These are phyloP conservation scores for Uria lomvia DNA, from an alignment of 2,113 vertebrate species.

Conservation along the genomic window DNA sequence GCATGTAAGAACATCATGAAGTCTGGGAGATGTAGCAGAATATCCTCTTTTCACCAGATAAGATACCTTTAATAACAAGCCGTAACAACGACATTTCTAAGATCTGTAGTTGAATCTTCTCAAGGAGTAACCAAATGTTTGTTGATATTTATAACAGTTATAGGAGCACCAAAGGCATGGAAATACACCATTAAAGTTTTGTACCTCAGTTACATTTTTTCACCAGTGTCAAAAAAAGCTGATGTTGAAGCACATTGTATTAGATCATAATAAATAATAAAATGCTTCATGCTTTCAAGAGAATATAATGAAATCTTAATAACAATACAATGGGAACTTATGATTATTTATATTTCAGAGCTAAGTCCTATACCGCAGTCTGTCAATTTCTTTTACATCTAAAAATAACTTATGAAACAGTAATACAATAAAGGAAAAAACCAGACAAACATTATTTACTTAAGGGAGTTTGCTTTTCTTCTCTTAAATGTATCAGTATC, in stretches of 20 bases:
- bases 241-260: not conserved
- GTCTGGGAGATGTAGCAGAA: not conserved
- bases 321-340: not conserved
- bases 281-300: not conserved
- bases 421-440: not conserved
- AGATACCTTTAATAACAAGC: not conserved
- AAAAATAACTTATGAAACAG: not conserved
- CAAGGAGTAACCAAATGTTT: not conserved
- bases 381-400: not conserved
- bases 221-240: not conserved
- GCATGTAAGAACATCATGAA: not conserved
- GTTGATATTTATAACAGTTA: not conserved
- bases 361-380: not conserved
- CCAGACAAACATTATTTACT: not conserved
- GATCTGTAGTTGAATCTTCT: not conserved
- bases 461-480: constrained; percentile 12
- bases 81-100: not conserved
- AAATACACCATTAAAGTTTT: not conserved
- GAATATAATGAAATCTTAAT: not conserved
- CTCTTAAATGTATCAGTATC: not conserved
- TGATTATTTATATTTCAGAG: not conserved
- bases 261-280: not conserved
- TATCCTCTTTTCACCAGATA: not conserved
- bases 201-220: not conserved
- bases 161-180: not conserved